Conservation (phyloP, 2,797 vertebrate species). For the Pangasius krempfi region DNA sequence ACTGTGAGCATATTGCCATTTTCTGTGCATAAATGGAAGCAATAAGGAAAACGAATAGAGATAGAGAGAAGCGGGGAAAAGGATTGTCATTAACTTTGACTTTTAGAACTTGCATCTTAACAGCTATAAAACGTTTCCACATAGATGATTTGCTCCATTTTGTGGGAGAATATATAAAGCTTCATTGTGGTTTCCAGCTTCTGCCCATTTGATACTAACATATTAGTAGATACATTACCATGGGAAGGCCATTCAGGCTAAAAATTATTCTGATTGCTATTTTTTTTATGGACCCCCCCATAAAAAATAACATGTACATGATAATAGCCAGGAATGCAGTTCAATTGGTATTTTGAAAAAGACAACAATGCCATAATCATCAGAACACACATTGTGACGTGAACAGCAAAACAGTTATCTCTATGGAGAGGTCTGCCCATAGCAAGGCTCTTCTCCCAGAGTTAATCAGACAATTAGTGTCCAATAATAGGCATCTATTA, state of each 20-base stretch:
- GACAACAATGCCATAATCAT: neutral
- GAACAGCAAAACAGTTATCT: neutral
- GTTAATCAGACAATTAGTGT: constrained; percentile 1
- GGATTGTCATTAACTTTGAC: neutral
- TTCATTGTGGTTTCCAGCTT: neutral
- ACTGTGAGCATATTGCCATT: neutral
- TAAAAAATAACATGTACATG: neutral
- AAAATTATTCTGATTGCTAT: neutral
- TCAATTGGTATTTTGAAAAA: neutral
- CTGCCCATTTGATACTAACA: neutral
- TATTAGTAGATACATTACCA: neutral
- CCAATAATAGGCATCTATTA: neutral
- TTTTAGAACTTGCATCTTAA: neutral
- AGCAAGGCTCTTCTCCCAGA: neutral
- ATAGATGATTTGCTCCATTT: neutral
- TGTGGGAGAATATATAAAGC: neutral
- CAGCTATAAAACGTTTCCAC: neutral
- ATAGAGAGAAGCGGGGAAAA: neutral
- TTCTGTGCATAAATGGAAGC: neutral
- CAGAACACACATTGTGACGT: neutral
- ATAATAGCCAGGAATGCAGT: neutral
- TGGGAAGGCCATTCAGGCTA: neutral
- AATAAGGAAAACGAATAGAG: neutral
- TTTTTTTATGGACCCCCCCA: neutral
- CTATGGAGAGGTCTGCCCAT: neutral